phyloP scores from a whole-genome alignment of 1,140 invertebrate genomes.

The Thaumetopoea pityocampa region DNA sequence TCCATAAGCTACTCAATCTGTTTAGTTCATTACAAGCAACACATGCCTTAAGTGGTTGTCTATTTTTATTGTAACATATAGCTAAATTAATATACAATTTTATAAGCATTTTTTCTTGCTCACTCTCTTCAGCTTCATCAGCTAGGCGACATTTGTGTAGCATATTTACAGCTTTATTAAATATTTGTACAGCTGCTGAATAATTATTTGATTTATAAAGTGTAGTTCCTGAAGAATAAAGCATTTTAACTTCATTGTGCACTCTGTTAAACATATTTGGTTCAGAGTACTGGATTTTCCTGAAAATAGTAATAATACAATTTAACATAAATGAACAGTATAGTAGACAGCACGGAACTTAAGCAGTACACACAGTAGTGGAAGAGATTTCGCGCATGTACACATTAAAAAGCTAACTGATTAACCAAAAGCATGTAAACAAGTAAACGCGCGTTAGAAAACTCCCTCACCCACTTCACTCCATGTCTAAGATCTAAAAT shows the following conservation, averaged over 20 bases:
- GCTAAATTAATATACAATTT: slow-evolving; percentile 83
- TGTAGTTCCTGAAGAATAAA: slow-evolving; percentile 43
- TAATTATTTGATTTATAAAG: slow-evolving; percentile 51
- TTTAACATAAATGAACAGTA: slow-evolving; percentile 13
- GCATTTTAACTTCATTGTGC: slow-evolving; percentile 44
- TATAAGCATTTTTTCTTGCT: slow-evolving; percentile 77
- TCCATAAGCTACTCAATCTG: slow-evolving; percentile 65
- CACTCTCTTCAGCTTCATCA: slow-evolving; percentile 78
- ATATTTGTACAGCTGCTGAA: slow-evolving; percentile 41
- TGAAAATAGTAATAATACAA: slow-evolving; percentile 29
- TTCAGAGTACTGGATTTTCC: slow-evolving; percentile 45
- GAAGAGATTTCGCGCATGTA: too few relatives aligned
- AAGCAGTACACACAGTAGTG: too few relatives aligned
- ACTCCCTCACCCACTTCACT: too few relatives aligned
- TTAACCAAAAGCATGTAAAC: too few relatives aligned
- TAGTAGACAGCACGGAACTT: too few relatives aligned
- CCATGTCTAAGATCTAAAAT: too few relatives aligned
- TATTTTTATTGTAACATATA: slow-evolving; percentile 80
- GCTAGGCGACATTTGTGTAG: slow-evolving; percentile 71
- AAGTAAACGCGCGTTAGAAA: too few relatives aligned
- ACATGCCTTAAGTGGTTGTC: slow-evolving; percentile 77
- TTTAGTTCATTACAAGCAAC: slow-evolving; percentile 76
- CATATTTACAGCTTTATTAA: slow-evolving; percentile 48
- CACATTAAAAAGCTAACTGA: too few relatives aligned
- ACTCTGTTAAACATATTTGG: slow-evolving; percentile 55